Evolutionary conservation across 2,888 invertebrate genomes (phyloP), one percentile per base, ranked within the genome.

Genomic region (Caenorhabditis panamensis): DNA sequence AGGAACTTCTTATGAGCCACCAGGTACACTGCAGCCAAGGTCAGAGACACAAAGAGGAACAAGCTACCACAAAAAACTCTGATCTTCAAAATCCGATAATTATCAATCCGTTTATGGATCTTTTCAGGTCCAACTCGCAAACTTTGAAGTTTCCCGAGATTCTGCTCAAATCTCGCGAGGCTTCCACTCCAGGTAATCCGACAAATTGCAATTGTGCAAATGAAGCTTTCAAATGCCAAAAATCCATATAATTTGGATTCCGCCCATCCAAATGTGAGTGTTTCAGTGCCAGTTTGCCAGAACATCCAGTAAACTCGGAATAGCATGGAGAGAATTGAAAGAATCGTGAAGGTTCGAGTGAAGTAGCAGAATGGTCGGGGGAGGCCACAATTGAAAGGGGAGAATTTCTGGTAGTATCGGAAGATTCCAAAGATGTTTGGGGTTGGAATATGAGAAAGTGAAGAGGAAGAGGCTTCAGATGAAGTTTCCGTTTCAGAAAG

Each of bases 341-440:
- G 2, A 2, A 56, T 20, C n/a, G 56, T 56, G 56, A 56, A 56
- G 9, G 9, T 31, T 4, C 28, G 31, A 20, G 28, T 31, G 1
- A 56, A 9, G 20, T 36, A 31, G 31, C 56, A 18, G 11, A 31
- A 31, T 8, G 56, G 56, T 2, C 8, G 3, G 1, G 56, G 56
- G 16, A 26, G n/a, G 31, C 44, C 56, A 22, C 63, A 72, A n/a
- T 72, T 72, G 26, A 31, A 64, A 8, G 72, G 72, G 0, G 72
- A 72, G 24, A 63, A 24, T 20, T 47, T 72, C 31, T 54, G 62
- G 9, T 58, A 36, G 49, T 56, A 63, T 44, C 37, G 72, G 31
- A 26, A 63, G 6, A 36, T 9, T 5, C 72, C 72, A 18, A 72
- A 72, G 47, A 72, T 63, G n/a, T 72, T 72, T 26, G 63, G 63